These are phyloP conservation scores for Fulica atra DNA, from an alignment of 2,113 vertebrate species.

Conservation along the genomic window DNA sequence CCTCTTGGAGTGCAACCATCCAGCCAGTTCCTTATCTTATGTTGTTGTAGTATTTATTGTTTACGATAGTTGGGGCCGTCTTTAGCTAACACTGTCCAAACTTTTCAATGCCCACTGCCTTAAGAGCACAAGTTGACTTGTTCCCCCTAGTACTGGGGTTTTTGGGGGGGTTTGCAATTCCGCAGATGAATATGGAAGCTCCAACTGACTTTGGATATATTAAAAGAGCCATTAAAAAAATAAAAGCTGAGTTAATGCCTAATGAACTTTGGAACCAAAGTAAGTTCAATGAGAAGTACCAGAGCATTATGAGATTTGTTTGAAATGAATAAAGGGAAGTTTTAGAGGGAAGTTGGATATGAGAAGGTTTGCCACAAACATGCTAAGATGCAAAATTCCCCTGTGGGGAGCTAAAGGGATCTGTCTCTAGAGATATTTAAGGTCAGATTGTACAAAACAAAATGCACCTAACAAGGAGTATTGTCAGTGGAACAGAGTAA, in stretches of 20 bases:
- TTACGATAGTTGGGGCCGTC: not conserved
- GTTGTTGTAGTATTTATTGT: not conserved
- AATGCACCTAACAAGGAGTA: not conserved
- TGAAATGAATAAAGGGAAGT: not conserved
- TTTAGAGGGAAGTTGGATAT: not conserved
- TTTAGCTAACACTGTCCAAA: not conserved
- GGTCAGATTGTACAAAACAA: not conserved
- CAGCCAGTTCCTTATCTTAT: too few species aligned
- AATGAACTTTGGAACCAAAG: not conserved
- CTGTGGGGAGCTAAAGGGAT: not conserved
- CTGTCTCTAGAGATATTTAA: not conserved
- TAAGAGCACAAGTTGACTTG: not conserved
- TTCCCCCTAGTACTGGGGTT: not conserved
- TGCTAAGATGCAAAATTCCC: not conserved
- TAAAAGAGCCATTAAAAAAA: not conserved
- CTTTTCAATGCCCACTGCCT: not conserved
- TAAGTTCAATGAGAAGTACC: not conserved
- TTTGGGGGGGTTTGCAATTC: not conserved
- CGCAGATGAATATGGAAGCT: not conserved
- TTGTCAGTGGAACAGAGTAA: not conserved
- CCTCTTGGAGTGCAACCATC: too few species aligned
- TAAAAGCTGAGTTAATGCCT: not conserved
- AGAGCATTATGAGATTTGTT: not conserved
- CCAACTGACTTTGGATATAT: not conserved
- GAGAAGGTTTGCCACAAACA: too few species aligned